A percentile compares a stretch with the other conserved stretches of the same genome.
Evolutionary conservation across 2,888 invertebrate species (phyloP).

Genomic region (Lasioglossum vierecki): DNA sequence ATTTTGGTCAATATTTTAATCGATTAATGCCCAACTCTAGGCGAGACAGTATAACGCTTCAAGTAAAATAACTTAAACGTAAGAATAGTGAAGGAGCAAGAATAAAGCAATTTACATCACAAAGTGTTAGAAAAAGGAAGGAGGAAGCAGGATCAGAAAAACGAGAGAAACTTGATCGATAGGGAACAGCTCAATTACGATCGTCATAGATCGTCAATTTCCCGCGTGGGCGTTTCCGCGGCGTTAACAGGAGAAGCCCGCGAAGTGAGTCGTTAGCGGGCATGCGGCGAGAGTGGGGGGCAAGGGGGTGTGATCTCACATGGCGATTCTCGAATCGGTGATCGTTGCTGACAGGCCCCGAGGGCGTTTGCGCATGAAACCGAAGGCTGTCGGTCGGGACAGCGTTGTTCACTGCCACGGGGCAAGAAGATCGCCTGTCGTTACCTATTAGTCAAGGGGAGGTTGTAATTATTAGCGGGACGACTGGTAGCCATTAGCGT

Average conservation of each 20-base stretch:
- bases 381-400: neutral
- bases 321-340: constrained; percentile 32
- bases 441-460: constrained; percentile 68
- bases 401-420: constrained; percentile 17
- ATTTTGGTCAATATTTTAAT: too few species aligned
- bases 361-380: constrained; percentile 3
- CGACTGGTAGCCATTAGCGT: constrained; percentile 59
- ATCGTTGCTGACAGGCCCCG: constrained; percentile 25
- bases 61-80: too few species aligned
- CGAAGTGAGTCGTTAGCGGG: neutral
- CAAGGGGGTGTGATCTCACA: neutral
- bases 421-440: constrained; percentile 65
- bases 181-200: neutral
- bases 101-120: neutral
- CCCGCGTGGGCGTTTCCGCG: neutral
- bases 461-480: constrained; percentile 62
- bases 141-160: neutral
- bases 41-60: too few species aligned
- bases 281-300: neutral
- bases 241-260: neutral
- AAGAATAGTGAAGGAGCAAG: neutral
- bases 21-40: too few species aligned
- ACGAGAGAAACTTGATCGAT: neutral
- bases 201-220: neutral
- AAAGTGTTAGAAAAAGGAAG: neutral